Evolutionary conservation across 35 echinoderm and acorn worm genomes (phyloP).

Genomic region (Hemicentrotus pulcherrimus): DNA sequence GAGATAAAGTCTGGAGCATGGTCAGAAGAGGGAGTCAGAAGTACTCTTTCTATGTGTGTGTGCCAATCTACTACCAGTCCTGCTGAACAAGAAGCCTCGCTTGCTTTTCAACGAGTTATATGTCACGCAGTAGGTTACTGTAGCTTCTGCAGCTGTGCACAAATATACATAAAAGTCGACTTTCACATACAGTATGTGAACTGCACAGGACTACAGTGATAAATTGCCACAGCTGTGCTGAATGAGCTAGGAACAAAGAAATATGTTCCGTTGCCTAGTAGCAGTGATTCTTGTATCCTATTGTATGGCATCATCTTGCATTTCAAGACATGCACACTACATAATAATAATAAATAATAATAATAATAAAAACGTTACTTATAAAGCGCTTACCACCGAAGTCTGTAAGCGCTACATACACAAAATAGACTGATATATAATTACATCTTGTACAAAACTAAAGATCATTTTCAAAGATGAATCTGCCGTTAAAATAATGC

Average conservation of each 20-base stretch:
- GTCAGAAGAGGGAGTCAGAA: no score
- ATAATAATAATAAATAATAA: no score
- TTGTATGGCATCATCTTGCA: not conserved
- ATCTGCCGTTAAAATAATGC: no score
- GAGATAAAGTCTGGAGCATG: no score
- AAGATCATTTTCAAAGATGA: no score
- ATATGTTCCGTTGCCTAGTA: not conserved
- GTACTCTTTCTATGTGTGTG: not conserved
- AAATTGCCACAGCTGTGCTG: not conserved
- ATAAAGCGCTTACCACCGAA: no score
- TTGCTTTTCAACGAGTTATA: not conserved
- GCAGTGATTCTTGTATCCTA: not conserved
- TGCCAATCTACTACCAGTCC: not conserved
- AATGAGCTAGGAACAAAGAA: not conserved
- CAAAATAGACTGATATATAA: no score
- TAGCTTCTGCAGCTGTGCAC: not conserved
- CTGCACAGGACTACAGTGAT: not conserved
- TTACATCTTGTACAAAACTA: no score
- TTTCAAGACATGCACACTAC: not conserved
- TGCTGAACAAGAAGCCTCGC: not conserved
- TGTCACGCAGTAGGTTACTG: not conserved
- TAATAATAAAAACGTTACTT: no score
- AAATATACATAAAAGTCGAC: conserved; percentile 1
- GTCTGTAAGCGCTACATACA: no score
- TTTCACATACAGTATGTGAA: not conserved